Evolutionary conservation across 2,888 invertebrate species (phyloP).

Genomic region (Amaurobius ferox): DNA sequence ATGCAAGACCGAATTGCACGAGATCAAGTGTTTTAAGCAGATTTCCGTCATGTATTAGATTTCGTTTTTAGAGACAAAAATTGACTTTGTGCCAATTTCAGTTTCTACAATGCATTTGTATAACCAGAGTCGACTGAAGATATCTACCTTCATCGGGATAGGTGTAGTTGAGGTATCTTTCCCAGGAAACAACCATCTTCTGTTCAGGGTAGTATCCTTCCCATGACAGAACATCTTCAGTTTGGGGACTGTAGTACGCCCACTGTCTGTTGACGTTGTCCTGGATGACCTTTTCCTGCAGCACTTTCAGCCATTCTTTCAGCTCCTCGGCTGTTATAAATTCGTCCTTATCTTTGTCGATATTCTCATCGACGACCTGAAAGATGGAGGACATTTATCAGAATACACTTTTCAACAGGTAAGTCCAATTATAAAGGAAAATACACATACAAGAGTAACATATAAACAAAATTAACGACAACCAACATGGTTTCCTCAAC

Average conservation of each 20-base stretch:
- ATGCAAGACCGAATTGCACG: too few species aligned
- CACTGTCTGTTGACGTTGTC: conserved; percentile 75
- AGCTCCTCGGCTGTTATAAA: conserved; percentile 72
- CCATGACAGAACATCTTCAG: conserved; percentile 74
- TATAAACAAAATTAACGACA: too few species aligned
- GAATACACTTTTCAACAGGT: too few species aligned
- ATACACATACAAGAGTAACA: too few species aligned
- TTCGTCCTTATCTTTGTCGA: conserved; percentile 67
- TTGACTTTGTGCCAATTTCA: too few species aligned
- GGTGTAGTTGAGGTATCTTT: conserved; percentile 74
- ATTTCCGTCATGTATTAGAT: too few species aligned
- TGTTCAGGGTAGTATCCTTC: conserved; percentile 73
- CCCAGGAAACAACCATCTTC: conserved; percentile 74
- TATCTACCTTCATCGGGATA: conserved; percentile 73
- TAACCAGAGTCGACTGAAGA: too few species aligned
- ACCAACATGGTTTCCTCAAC: too few species aligned
- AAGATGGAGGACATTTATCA: not conserved
- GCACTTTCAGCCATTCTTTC: conserved; percentile 72
- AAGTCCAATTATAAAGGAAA: too few species aligned
- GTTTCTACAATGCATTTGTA: too few species aligned
- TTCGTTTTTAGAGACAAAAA: too few species aligned
- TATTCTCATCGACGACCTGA: conserved; percentile 67
- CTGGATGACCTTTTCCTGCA: conserved; percentile 73
- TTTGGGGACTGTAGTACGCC: conserved; percentile 74
- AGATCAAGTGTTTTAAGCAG: too few species aligned